These are phyloP conservation scores for Daktulosphaira vitifoliae DNA, from an alignment of 1,140 invertebrate species.

Conservation along the genomic window DNA sequence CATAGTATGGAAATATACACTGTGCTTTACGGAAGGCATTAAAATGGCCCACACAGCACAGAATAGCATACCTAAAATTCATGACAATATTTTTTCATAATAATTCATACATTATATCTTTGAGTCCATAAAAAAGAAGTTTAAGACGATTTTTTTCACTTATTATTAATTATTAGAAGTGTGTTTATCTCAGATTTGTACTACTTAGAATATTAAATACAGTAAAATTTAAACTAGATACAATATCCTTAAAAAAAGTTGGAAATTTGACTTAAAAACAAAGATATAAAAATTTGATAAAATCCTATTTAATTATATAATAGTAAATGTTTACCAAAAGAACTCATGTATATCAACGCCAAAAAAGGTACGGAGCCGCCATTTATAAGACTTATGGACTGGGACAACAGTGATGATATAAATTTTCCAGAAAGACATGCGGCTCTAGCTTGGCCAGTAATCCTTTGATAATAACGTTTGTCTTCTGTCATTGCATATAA, in stretches of 20 bases:
- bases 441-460: conserved; percentile 50
- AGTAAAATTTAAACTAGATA: no score
- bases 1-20: conserved; percentile 44
- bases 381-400: background rate
- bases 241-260: no score
- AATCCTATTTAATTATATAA: no score
- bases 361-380: conserved; percentile 12
- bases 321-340: conserved; percentile 29
- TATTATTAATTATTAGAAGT: no score
- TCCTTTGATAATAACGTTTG: conserved; percentile 61
- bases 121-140: no score
- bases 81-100: no score
- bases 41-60: conserved; percentile 66
- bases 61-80: conserved; percentile 51
- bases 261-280: no score
- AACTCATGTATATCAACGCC: background rate
- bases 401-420: conserved; percentile 1
- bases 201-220: no score
- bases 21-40: conserved; percentile 63
- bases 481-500: conserved; percentile 79
- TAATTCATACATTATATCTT: no score
- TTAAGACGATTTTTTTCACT: no score
- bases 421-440: conserved; percentile 23
- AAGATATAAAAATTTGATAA: no score
- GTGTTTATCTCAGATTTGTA: no score